Conservation (phyloP, 2,888 invertebrate species). For the Cheilosia vulpina region DNA sequence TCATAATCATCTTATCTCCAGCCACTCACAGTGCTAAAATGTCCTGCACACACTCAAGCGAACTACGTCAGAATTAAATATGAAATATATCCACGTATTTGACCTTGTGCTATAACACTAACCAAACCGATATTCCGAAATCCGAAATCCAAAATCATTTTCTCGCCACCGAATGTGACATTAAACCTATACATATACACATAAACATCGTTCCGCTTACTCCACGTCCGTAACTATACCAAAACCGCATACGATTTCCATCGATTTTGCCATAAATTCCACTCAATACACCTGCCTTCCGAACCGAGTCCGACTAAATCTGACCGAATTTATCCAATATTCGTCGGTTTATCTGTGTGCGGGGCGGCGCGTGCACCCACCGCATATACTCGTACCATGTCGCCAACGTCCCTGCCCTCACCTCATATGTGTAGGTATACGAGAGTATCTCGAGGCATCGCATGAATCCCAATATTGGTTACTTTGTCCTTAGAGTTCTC, state of each 20-base stretch:
- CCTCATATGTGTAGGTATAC: conserved; percentile 14
- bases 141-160: conserved; percentile 60
- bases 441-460: conserved; percentile 20
- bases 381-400: not conserved
- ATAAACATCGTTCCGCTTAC: not conserved
- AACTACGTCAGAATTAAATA: conserved; percentile 51
- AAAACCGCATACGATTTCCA: conserved; percentile 56
- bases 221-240: not conserved
- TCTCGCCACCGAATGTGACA: conserved; percentile 54
- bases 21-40: conserved; percentile 22
- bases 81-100: conserved; percentile 52
- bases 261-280: conserved; percentile 72
- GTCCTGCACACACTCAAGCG: conserved; percentile 16
- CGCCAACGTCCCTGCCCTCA: conserved; percentile 40
- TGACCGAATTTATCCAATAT: conserved; percentile 63
- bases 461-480: conserved; percentile 58
- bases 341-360: conserved; percentile 48
- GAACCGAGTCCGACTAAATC: conserved; percentile 37
- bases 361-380: conserved; percentile 27
- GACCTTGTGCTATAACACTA: conserved; percentile 60
- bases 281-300: conserved; percentile 43
- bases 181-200: conserved; percentile 50
- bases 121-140: conserved; percentile 38
- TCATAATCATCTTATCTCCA: conserved; percentile 11
- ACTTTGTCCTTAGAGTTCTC: conserved; percentile 42